Conservation (phyloP, 2,113 vertebrate genomes). For the Oryzias javanicus region DNA sequence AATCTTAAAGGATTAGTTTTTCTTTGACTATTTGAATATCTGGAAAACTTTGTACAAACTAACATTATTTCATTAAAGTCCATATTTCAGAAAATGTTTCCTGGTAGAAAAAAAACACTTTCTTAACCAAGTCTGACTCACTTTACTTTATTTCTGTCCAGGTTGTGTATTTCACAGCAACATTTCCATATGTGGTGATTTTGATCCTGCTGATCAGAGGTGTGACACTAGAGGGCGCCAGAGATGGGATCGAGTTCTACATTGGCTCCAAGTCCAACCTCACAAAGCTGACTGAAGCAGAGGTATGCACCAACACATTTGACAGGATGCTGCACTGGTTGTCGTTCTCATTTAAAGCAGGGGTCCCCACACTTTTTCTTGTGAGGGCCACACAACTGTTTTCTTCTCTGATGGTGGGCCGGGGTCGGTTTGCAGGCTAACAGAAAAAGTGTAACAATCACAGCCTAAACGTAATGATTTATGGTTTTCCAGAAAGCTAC, state of each 20-base stretch:
- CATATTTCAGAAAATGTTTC: no score
- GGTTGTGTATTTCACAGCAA: slow-evolving; percentile 96
- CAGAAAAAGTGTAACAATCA: no score
- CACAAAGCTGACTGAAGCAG: slow-evolving; percentile 85
- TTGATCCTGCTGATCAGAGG: slow-evolving; percentile 88
- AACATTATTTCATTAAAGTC: no score
- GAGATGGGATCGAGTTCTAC: slow-evolving; percentile 89
- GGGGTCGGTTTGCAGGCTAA: no score
- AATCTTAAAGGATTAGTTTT: no score
- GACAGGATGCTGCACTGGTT: background rate
- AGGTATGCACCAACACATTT: slow-evolving; percentile 72
- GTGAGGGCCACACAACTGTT: no score
- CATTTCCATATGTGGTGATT: slow-evolving; percentile 90
- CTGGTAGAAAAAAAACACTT: background rate
- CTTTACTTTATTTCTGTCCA: slow-evolving; percentile 49
- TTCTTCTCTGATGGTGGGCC: no score
- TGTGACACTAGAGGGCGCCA: slow-evolving; percentile 88
- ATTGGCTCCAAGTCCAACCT: slow-evolving; percentile 89
- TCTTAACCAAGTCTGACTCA: background rate
- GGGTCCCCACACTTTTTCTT: no score
- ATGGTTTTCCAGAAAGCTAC: no score
- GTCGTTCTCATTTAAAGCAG: background rate
- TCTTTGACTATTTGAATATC: no score
- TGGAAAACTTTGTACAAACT: no score
- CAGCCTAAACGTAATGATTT: no score